phyloP scores from a whole-genome alignment of 92 coral and sea anemone genomes.

The Metridium senile region DNA sequence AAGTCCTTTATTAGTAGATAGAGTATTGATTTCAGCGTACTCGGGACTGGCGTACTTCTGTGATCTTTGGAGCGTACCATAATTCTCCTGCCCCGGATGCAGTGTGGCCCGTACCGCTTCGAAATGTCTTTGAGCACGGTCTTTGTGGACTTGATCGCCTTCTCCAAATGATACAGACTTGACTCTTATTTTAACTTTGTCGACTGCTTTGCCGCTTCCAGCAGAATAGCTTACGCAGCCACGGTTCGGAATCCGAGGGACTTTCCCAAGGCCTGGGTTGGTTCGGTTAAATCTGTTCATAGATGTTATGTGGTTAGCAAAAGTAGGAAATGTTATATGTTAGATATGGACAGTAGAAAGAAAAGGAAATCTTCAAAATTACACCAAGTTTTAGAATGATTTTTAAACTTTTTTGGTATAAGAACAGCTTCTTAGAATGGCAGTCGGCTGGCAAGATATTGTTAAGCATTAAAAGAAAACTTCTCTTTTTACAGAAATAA shows the following conservation, averaged over 20 bases:
- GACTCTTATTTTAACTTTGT: constrained; percentile 31
- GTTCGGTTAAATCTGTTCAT: constrained; percentile 95
- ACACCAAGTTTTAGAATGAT: background rate
- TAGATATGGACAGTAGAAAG: background rate
- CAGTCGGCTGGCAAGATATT: background rate
- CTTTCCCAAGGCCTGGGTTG: constrained; percentile 74
- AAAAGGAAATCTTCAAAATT: background rate
- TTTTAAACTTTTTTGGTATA: background rate
- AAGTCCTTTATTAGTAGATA: background rate
- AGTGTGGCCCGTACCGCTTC: constrained; percentile 29
- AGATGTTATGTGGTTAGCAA: constrained; percentile 33
- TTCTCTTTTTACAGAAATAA: background rate
- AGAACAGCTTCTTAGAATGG: background rate
- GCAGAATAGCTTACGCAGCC: constrained; percentile 54
- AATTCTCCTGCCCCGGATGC: background rate
- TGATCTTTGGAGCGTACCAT: constrained; percentile 17
- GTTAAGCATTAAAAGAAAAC: background rate
- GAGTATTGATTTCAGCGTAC: constrained; percentile 12
- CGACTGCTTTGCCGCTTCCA: constrained; percentile 32
- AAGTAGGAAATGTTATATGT: background rate
- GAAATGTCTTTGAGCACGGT: constrained; percentile 9
- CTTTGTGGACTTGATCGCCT: constrained; percentile 25
- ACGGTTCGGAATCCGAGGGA: constrained; percentile 56
- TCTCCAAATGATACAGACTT: constrained; percentile 46
- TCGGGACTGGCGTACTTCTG: constrained; percentile 12